phyloP scores from a whole-genome alignment of 2,888 invertebrate species.

The Metalampra italica region DNA sequence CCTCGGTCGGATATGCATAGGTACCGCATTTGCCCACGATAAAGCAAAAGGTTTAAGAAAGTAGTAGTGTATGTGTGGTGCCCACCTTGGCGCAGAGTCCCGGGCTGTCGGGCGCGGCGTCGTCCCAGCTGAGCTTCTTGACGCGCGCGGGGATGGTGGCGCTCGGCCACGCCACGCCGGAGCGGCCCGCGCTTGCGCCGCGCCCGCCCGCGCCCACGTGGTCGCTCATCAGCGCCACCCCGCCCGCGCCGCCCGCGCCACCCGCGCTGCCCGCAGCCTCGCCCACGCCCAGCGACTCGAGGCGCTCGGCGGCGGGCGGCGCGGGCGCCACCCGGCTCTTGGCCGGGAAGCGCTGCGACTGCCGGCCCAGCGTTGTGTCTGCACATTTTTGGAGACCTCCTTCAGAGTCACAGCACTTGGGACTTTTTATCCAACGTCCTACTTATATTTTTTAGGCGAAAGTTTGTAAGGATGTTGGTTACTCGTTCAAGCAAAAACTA shows the following conservation, averaged over 20 bases:
- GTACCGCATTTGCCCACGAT: too few relatives aligned
- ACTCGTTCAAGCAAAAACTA: too few relatives aligned
- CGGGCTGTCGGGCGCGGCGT: conserved; percentile 7
- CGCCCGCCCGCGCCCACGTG: conserved; percentile 49
- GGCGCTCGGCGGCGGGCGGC: conserved; percentile 53
- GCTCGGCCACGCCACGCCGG: conserved; percentile 81
- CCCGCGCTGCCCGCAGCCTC: conserved; percentile 19
- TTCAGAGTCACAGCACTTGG: too few relatives aligned
- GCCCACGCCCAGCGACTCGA: conserved; percentile 24
- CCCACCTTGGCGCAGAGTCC: too few relatives aligned
- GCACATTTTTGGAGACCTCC: too few relatives aligned
- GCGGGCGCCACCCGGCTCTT: conserved; percentile 55
- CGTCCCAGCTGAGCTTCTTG: conserved; percentile 88
- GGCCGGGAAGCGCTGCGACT: conserved; percentile 36
- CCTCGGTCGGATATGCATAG: too few relatives aligned
- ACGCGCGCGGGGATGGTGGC: conserved; percentile 84
- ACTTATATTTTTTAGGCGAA: too few relatives aligned
- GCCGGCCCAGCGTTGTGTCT: conserved; percentile 24
- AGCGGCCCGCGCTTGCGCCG: conserved; percentile 50
- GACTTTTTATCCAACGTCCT: too few relatives aligned
- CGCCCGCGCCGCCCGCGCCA: conserved; percentile 33
- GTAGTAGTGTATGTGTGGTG: too few relatives aligned
- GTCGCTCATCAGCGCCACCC: conserved; percentile 56
- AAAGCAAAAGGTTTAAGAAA: too few relatives aligned
- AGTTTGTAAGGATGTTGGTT: too few relatives aligned